A percentile compares a stretch with the other conserved stretches of the same genome.
Evolutionary conservation across 2,113 vertebrate species (phyloP).

Genomic region (Elephantulus edwardii): DNA sequence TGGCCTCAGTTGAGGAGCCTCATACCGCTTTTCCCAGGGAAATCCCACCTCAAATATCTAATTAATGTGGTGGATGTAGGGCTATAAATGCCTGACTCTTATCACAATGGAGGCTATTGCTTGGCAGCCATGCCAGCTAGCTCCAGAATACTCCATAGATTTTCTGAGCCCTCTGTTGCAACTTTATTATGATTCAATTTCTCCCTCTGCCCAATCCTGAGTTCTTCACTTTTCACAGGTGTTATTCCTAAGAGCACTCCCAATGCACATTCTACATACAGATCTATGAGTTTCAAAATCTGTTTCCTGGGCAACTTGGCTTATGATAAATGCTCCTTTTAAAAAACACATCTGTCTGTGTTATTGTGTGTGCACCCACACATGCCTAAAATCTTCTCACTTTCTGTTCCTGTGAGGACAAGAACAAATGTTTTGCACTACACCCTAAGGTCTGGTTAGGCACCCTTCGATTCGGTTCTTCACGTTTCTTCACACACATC

Average conservation of each 20-base stretch:
- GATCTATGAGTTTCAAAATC: neutral
- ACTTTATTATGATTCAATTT: neutral
- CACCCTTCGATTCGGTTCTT: too few species aligned
- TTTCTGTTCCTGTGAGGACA: neutral
- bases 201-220: neutral
- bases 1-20: neutral
- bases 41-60: neutral
- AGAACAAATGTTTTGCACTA: neutral
- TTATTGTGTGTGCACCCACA: neutral
- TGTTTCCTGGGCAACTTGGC: neutral
- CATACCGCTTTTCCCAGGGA: neutral
- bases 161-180: neutral
- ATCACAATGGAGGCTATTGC: neutral
- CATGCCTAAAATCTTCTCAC: neutral
- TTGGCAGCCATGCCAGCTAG: neutral
- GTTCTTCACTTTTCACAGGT: neutral
- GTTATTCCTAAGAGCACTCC: neutral
- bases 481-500: accelerated
- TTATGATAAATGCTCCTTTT: neutral
- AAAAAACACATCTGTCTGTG: neutral
- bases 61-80: neutral
- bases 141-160: neutral
- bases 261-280: neutral
- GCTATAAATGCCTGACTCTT: too few species aligned
- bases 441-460: neutral